Evolutionary conservation across 2,113 vertebrate genomes (phyloP).

Genomic region (Colius striatus): DNA sequence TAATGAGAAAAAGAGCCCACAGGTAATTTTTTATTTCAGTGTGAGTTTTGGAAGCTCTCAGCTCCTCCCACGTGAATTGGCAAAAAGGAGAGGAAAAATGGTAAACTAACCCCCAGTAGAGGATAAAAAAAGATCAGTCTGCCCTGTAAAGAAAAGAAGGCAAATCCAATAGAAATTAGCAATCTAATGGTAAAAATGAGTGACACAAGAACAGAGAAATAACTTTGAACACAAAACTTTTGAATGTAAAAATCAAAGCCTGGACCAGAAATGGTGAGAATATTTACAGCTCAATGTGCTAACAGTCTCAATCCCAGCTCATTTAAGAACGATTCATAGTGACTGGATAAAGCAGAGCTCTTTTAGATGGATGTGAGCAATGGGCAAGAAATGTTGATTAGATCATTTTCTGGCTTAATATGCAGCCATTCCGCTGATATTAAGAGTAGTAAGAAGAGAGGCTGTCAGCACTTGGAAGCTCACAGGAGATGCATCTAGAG

Average conservation of each 20-base stretch:
- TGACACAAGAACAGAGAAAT: neutral
- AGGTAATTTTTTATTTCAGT: conserved; percentile 13
- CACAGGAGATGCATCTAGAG: conserved; percentile 56
- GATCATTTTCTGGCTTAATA: conserved; percentile 59
- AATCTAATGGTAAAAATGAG: neutral
- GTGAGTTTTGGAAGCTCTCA: neutral
- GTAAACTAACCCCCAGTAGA: neutral
- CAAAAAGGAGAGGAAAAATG: neutral
- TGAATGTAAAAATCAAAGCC: conserved; percentile 13
- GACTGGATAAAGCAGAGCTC: conserved; percentile 3
- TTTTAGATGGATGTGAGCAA: conserved; percentile 49
- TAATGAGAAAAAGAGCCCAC: conserved; percentile 29
- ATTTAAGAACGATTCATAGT: conserved; percentile 43
- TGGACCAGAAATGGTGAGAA: neutral
- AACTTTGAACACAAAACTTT: conserved; percentile 43
- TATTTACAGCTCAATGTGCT: conserved; percentile 35
- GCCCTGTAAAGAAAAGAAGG: neutral
- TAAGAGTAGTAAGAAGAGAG: conserved; percentile 50
- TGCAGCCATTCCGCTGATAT: conserved; percentile 60
- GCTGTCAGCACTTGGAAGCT: conserved; percentile 39
- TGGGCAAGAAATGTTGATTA: conserved; percentile 53
- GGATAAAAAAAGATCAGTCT: neutral
- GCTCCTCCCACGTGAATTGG: neutral
- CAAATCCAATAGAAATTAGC: neutral
- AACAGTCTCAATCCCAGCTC: conserved; percentile 35